Evolutionary conservation across 2,888 invertebrate genomes (phyloP).

Genomic region (Galerucella nymphaeae): DNA sequence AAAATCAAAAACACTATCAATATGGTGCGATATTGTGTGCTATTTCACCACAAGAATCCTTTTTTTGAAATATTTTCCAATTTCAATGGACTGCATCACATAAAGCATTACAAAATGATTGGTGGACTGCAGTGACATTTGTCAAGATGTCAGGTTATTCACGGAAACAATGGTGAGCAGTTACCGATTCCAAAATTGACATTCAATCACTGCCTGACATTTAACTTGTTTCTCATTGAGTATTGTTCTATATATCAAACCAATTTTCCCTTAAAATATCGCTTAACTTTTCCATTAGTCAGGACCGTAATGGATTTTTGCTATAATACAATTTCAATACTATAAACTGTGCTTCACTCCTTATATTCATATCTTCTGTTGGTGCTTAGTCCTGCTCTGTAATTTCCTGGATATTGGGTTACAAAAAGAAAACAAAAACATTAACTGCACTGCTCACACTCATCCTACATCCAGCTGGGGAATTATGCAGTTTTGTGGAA

Average conservation of each 20-base stretch:
- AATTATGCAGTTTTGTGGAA: constrained; percentile 39
- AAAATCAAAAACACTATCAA: too few relatives aligned
- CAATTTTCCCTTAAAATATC: constrained; percentile 15
- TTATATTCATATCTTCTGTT: too few relatives aligned
- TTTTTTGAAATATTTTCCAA: background rate
- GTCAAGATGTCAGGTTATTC: constrained; percentile 19
- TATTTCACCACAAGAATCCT: background rate
- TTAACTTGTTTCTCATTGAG: constrained; percentile 37
- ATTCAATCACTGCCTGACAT: constrained; percentile 35
- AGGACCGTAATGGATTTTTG: background rate
- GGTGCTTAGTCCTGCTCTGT: constrained; percentile 10
- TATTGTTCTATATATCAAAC: constrained; percentile 31
- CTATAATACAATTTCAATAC: too few relatives aligned
- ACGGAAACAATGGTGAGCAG: constrained; percentile 12
- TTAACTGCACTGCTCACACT: constrained; percentile 17
- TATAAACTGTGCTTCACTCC: too few relatives aligned
- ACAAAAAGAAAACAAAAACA: constrained; percentile 10
- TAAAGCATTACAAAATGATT: constrained; percentile 2
- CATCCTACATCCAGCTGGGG: constrained; percentile 21
- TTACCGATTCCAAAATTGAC: constrained; percentile 17
- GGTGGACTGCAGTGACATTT: constrained; percentile 23
- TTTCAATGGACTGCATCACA: background rate
- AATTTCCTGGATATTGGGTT: constrained; percentile 18
- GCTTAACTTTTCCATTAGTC: background rate
- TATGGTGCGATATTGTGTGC: too few relatives aligned